Conservation (phyloP, 2,113 vertebrate genomes). For the Cairina moschata region DNA sequence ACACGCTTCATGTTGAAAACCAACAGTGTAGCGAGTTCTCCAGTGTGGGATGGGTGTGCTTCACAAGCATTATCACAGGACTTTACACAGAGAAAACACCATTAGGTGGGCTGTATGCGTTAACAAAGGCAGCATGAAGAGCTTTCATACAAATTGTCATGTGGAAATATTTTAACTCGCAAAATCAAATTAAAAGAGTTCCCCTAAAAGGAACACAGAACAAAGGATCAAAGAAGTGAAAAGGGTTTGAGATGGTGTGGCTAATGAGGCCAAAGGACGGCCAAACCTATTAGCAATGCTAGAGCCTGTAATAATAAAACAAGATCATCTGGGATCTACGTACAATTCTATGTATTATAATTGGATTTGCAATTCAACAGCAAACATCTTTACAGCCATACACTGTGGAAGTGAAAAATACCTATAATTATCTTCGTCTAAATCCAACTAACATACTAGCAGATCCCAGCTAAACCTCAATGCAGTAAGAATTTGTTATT, state of each 20-base stretch:
- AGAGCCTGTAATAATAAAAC: conserved; percentile 37
- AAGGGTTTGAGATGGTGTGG: background rate
- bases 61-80: background rate
- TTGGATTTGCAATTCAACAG: conserved; percentile 60
- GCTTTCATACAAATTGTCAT: background rate
- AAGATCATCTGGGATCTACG: conserved; percentile 50
- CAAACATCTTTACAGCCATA: conserved; percentile 57
- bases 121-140: background rate
- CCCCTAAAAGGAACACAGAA: background rate
- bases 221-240: background rate
- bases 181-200: background rate
- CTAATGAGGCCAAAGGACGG: conserved; percentile 13
- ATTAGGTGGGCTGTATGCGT: background rate
- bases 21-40: background rate
- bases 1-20: background rate
- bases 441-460: conserved; percentile 11
- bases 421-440: conserved; percentile 59
- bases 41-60: background rate
- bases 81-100: background rate
- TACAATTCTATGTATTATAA: conserved; percentile 41
- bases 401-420: conserved; percentile 37
- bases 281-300: background rate
- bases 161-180: background rate
- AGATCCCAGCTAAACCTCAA: conserved; percentile 34
- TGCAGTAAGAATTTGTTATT: background rate